Conservation (phyloP, 2,113 vertebrate species). For the Motacilla tschutschensis region DNA sequence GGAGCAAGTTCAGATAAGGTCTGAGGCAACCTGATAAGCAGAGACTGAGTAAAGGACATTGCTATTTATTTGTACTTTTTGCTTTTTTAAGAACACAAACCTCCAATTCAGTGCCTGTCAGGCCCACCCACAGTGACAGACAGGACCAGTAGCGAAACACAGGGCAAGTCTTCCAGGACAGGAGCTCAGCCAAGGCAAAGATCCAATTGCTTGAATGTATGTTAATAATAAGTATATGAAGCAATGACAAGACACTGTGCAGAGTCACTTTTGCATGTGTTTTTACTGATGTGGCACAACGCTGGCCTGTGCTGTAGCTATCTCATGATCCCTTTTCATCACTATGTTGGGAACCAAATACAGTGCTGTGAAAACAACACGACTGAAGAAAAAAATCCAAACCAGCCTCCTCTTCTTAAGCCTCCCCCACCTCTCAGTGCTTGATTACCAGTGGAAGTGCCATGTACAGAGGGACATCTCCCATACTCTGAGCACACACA, state of each 20-base stretch:
- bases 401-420: background rate
- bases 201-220: background rate
- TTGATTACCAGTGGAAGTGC: background rate
- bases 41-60: background rate
- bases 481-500: rapidly evolving
- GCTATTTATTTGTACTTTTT: background rate
- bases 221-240: background rate
- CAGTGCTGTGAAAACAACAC: background rate
- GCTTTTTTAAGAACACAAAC: background rate
- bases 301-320: background rate
- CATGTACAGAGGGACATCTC: background rate
- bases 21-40: background rate
- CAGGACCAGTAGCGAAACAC: background rate
- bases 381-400: background rate
- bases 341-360: background rate
- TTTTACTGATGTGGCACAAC: background rate
- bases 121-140: background rate
- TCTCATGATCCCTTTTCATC: background rate
- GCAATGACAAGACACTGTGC: background rate
- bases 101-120: background rate
- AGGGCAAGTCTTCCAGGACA: background rate
- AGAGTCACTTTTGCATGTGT: background rate
- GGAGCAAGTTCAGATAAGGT: background rate
- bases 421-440: background rate
- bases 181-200: background rate